Conservation (phyloP, 2,797 vertebrate genomes). For the Neolamprologus multifasciatus region DNA sequence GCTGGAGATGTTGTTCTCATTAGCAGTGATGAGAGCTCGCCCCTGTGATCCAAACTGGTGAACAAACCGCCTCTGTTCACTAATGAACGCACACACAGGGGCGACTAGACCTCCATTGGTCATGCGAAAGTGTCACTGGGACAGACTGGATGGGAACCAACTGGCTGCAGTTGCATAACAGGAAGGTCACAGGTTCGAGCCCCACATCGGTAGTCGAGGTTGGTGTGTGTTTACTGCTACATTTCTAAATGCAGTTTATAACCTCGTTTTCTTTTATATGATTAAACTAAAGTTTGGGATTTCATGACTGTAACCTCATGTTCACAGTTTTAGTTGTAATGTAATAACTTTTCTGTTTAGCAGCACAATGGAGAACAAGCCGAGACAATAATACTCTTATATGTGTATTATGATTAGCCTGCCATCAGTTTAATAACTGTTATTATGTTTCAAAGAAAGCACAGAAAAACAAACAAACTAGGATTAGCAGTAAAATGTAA, state of each 20-base stretch:
- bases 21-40: slow-evolving; percentile 58
- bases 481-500: not conserved
- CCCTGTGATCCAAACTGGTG: slow-evolving; percentile 37
- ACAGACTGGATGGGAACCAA: slow-evolving; percentile 73
- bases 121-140: slow-evolving; percentile 79
- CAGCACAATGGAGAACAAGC: fast-evolving
- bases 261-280: fast-evolving
- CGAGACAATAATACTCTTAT: not conserved
- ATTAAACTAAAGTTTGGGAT: not conserved
- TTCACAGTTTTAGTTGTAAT: not conserved
- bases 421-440: not conserved
- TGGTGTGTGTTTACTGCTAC: not conserved
- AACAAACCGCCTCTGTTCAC: slow-evolving; percentile 73
- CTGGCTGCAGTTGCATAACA: slow-evolving; percentile 39
- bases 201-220: not conserved
- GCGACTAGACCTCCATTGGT: slow-evolving; percentile 75
- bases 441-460: not conserved
- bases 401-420: not conserved
- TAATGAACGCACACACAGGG: slow-evolving; percentile 56
- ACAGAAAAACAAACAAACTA: not conserved
- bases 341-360: not conserved
- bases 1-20: slow-evolving; percentile 52
- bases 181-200: slow-evolving; percentile 51
- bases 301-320: not conserved
- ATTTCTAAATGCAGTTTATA: not conserved